Evolutionary conservation across 1,140 invertebrate genomes (phyloP), one percentile per base, ranked within the genome.

Genomic region (Apis cerana): DNA sequence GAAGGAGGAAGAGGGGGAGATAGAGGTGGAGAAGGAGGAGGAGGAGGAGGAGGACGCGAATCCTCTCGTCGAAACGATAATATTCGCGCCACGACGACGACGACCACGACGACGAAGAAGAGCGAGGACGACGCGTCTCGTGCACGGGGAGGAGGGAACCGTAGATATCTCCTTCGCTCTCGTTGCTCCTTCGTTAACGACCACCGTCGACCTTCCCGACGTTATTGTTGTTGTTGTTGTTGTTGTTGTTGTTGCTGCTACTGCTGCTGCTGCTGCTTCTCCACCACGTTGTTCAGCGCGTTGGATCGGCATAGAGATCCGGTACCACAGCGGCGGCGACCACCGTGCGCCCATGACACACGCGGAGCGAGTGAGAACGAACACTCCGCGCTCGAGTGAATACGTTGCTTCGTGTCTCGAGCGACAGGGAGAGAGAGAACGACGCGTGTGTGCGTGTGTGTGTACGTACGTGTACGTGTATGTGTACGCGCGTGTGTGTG

Each of bases 321-420:
- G 84, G 80, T 86, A 86, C 58, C 87, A 88, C 82, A 89, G 81
- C 82, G 68, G 78, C 83, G 83, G 61, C 88, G 76, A 88, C 89
- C 91, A 90, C 90, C 91, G 90, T 89, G 85, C 89, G 89, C 88
- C 90, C 92, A 92, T 92, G 90, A 92, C 92, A 92, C 87, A 91
- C 90, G 84, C 91, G 89, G 89, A 89, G 86, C 90, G 89, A 92
- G 90, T 92, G 91, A 92, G 80, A 85, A 85, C 86, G 83, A 88
- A 88, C 88, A 84, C 88, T 67, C 85, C 79, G 85, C 86, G 72
- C 89, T 84, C 88, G 83, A 88, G 88, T 87, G 89, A 87, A 85
- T 89, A 85, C 88, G 84, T 64, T 82, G 52, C 71, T 81, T 65
- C 75, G 75, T 62, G 56, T 77, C 33, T 43, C 69, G 80, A 80